phyloP scores from a whole-genome alignment of 2,888 invertebrate species.

The Rotaria macrura region DNA sequence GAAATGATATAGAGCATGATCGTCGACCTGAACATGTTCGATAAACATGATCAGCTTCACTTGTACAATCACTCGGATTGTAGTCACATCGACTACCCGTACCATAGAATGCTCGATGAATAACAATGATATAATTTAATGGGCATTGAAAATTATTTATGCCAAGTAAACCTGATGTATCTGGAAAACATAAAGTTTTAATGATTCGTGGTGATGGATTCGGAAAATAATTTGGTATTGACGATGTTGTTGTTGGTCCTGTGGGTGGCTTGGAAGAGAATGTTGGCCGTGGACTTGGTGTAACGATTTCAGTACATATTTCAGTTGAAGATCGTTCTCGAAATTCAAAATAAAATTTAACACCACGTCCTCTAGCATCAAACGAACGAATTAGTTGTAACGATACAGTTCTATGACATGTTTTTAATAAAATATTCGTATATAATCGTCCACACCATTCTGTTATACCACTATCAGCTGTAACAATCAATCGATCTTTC shows the following conservation, averaged over 20 bases:
- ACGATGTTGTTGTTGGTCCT: background rate
- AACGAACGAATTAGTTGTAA: background rate
- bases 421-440: background rate
- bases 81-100: background rate
- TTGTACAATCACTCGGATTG: background rate
- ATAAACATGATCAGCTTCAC: background rate
- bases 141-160: conserved; percentile 22
- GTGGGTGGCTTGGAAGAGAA: background rate
- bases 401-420: background rate
- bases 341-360: conserved; percentile 13
- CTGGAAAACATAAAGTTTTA: background rate
- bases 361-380: background rate
- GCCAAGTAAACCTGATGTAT: background rate
- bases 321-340: background rate
- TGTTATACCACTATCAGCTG: background rate
- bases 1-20: conserved; percentile 23
- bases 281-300: background rate
- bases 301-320: background rate
- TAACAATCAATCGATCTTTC: background rate
- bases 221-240: background rate
- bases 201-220: background rate
- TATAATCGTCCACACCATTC: conserved; percentile 6
- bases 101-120: conserved; percentile 24
- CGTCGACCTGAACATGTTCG: conserved; percentile 22
- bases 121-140: conserved; percentile 22